Percentiles rank a stretch among this genome's conserved stretches.
These are phyloP conservation scores for Nephrotoma guestfalica DNA, from an alignment of 2,888 invertebrate species.

Conservation along the genomic window DNA sequence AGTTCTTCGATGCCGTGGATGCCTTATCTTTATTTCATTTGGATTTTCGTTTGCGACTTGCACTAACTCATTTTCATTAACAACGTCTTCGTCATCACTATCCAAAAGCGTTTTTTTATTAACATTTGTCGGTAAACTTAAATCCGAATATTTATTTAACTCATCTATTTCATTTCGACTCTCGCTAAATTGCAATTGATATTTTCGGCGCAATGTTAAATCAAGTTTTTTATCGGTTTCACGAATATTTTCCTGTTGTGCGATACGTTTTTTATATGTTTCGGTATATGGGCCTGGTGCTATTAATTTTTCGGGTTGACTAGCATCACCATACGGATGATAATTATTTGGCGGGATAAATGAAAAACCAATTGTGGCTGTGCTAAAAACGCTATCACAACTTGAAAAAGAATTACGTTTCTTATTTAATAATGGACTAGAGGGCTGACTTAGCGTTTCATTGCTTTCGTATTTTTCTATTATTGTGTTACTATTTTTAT, in stretches of 20 bases:
- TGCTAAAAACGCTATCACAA: slow-evolving; percentile 50
- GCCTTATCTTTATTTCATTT: slow-evolving; percentile 19
- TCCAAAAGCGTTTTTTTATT: slow-evolving; percentile 8
- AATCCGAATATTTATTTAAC: slow-evolving; percentile 19
- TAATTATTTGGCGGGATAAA: slow-evolving; percentile 45
- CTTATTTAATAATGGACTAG: slow-evolving; percentile 13
- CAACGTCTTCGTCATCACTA: slow-evolving; percentile 7
- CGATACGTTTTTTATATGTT: slow-evolving; percentile 40
- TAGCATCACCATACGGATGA: slow-evolving; percentile 26
- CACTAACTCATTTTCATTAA: neutral
- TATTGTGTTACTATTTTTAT: slow-evolving; percentile 22
- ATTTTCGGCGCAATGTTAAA: slow-evolving; percentile 47
- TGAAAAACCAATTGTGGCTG: slow-evolving; percentile 58
- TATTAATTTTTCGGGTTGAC: slow-evolving; percentile 31
- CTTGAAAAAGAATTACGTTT: slow-evolving; percentile 32
- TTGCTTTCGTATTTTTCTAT: slow-evolving; percentile 13
- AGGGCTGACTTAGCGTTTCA: slow-evolving; percentile 16
- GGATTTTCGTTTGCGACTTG: neutral
- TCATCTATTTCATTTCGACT: neutral
- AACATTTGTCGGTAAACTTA: slow-evolving; percentile 25
- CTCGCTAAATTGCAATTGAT: slow-evolving; percentile 33
- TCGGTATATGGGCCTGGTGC: slow-evolving; percentile 44
- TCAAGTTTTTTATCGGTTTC: slow-evolving; percentile 39
- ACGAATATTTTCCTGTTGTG: slow-evolving; percentile 21
- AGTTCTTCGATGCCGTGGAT: slow-evolving; percentile 37